These are phyloP conservation scores for Percina caprodes DNA, from an alignment of 2,113 vertebrate species.

Conservation along the genomic window DNA sequence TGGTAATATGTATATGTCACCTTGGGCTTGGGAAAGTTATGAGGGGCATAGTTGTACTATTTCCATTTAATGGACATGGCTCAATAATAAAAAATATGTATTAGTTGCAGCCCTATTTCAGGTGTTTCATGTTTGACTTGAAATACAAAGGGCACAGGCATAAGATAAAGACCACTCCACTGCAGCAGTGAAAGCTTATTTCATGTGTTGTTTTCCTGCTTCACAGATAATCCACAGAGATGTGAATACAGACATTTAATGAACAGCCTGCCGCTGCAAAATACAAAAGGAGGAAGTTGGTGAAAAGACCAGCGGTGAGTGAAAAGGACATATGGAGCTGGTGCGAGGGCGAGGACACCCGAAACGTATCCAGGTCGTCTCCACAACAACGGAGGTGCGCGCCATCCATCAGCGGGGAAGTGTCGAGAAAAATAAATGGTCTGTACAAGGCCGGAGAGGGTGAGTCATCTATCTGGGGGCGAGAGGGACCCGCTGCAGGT, in stretches of 20 bases:
- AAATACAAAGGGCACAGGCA: neutral
- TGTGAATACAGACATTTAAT: slow-evolving; percentile 12
- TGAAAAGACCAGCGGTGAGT: slow-evolving; percentile 16
- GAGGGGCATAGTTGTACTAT: neutral
- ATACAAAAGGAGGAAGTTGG: slow-evolving; percentile 16
- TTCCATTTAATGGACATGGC: neutral
- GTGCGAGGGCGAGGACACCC: slow-evolving; percentile 48
- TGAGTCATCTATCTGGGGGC: slow-evolving; percentile 52
- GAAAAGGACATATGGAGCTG: slow-evolving; percentile 26
- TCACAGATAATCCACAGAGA: neutral
- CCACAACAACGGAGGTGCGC: slow-evolving; percentile 42
- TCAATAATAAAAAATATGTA: neutral
- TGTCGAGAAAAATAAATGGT: slow-evolving; percentile 54
- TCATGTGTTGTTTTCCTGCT: neutral
- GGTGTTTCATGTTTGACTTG: neutral
- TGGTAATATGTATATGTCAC: neutral
- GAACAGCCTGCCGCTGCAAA: neutral
- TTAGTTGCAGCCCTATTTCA: neutral
- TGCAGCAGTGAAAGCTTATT: neutral
- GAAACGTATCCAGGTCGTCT: slow-evolving; percentile 66
- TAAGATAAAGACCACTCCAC: neutral
- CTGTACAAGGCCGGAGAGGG: slow-evolving; percentile 19
- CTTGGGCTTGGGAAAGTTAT: neutral
- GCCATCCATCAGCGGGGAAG: slow-evolving; percentile 58
- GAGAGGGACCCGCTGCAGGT: neutral